Conservation (phyloP, 2,113 vertebrate species). For the Callorhinus ursinus region DNA sequence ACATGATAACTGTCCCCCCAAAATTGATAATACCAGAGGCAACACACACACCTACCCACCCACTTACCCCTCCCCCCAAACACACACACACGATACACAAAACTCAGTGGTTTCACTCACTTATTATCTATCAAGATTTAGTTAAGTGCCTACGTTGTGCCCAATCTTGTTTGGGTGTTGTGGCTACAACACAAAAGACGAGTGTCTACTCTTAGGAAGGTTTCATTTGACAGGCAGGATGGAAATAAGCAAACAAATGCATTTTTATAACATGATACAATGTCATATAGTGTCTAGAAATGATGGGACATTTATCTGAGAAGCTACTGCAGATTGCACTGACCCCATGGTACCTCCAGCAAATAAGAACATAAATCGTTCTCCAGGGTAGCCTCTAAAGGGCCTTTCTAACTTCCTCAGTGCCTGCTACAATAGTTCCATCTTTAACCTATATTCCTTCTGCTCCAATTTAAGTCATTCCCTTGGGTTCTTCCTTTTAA, state of each 20-base stretch:
- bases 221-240: background rate
- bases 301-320: background rate
- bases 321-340: background rate
- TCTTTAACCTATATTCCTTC: constrained; percentile 31
- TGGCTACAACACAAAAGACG: background rate
- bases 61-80: too few relatives aligned
- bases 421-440: background rate
- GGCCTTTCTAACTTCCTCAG: background rate
- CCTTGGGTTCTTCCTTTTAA: constrained; percentile 19
- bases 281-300: background rate
- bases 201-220: background rate
- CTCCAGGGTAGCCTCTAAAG: too few relatives aligned
- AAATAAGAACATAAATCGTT: background rate
- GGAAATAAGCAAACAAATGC: background rate
- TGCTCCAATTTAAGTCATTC: constrained; percentile 15
- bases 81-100: background rate
- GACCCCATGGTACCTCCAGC: accelerated
- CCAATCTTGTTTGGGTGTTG: background rate
- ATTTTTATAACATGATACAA: background rate
- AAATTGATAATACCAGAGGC: background rate
- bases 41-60: background rate
- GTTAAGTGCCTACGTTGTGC: background rate
- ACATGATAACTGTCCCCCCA: background rate
- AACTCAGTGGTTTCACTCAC: background rate
- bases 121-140: background rate